Percentiles rank a stretch among this genome's conserved stretches.
These are phyloP conservation scores for Phortica okadai DNA, from an alignment of 2,888 invertebrate genomes.

Conservation along the genomic window DNA sequence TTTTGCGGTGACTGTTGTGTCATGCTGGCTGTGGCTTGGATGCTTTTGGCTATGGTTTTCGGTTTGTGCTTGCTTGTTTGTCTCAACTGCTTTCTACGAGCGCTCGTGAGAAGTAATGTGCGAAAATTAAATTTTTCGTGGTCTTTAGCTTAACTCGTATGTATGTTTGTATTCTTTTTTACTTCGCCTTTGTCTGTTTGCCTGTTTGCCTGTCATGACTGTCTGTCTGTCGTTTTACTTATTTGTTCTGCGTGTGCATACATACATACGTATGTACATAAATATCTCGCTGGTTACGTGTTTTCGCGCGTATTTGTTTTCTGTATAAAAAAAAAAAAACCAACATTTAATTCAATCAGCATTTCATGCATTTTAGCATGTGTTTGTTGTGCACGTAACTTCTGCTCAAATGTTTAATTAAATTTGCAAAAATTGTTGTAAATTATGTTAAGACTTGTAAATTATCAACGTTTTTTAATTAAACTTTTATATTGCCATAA, in stretches of 20 bases:
- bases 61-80: conserved; percentile 48
- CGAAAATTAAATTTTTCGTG: conserved; percentile 67
- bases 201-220: too few species aligned
- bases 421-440: background rate
- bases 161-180: background rate
- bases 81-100: background rate
- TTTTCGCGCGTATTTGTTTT: background rate
- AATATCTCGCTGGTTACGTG: background rate
- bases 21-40: background rate
- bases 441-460: background rate
- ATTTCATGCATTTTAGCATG: background rate
- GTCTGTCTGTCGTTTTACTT: background rate
- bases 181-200: background rate
- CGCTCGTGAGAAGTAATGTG: conserved; percentile 65
- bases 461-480: background rate
- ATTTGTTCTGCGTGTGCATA: background rate
- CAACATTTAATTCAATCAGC: conserved; percentile 20
- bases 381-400: background rate
- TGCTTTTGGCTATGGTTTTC: conserved; percentile 15
- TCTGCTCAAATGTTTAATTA: background rate
- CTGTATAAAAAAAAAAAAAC: conserved; percentile 17
- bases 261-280: too few species aligned
- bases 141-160: conserved; percentile 35
- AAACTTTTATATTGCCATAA: background rate
- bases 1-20: background rate